A percentile compares a stretch with the other conserved stretches of the same genome.
phyloP scores from a whole-genome alignment of 2,797 vertebrate species.

The Chiroxiphia lanceolata region DNA sequence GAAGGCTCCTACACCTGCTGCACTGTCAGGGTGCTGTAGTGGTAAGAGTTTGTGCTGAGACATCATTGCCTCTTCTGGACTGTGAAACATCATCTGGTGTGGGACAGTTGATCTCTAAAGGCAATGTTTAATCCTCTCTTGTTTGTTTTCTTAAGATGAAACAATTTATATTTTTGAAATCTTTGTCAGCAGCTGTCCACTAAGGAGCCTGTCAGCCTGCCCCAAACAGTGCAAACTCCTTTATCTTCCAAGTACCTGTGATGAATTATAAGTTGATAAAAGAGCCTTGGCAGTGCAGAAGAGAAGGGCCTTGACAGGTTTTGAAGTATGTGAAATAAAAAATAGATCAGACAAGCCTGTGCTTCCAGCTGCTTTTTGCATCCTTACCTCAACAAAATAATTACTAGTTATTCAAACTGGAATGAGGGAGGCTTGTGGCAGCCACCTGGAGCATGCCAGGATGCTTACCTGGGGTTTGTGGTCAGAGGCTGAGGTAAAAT shows the following conservation, averaged over 20 bases:
- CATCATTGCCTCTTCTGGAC: neutral
- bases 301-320: neutral
- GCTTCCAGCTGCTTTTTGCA: slow-evolving; percentile 9
- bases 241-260: neutral
- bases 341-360: slow-evolving; percentile 19
- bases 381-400: neutral
- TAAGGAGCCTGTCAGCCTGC: neutral
- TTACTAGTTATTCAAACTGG: neutral
- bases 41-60: neutral
- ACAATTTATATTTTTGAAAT: neutral
- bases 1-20: neutral
- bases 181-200: neutral
- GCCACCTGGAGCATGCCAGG: neutral
- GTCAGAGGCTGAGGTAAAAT: neutral
- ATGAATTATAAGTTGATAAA: neutral
- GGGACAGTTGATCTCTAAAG: neutral
- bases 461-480: neutral
- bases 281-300: neutral
- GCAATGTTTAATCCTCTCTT: neutral
- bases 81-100: neutral
- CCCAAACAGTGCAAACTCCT: neutral
- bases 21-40: neutral
- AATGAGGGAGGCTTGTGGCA: neutral
- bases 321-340: slow-evolving; percentile 19
- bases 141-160: slow-evolving; percentile 22